Base-by-base conservation (phyloP, 2,888 invertebrate genomes). In the Protula sp. region DNA sequence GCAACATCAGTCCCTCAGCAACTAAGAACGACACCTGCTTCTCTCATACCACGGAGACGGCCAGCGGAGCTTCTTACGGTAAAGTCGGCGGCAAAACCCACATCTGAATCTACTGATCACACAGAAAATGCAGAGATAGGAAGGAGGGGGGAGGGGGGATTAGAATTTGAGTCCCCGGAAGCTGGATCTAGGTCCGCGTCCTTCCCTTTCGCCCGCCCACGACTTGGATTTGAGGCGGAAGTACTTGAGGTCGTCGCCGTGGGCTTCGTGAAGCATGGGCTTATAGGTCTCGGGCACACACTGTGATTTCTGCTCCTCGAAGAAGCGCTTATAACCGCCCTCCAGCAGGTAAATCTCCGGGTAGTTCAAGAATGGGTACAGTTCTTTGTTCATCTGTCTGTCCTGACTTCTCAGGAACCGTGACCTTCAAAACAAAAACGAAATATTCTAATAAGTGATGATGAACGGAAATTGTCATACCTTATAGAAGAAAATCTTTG, bases 321-420 rank as follows among this genome's bases (percentile, higher is more conserved):
- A 93, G 83, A 98, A 95, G 30, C 85, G 85, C 74, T 91, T 89
- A 82, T 94, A 94, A 47, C 93, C 94, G 1, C 92, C 92, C 74
- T 93, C 90, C 28, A 99, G 85, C 1, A 99, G 84, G 82, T 99
- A 99, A 1, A 94, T 84, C 81, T 98, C 98, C 0, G 97, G 97
- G 83, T 91, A 94, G 76, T 89, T 85, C 0, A 98, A 84, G 0
- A 86, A 83, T 0, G 98, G 98, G 81, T 95, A 97, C 63, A 85
- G 85, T 57, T 88, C 88, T 63, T 86, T 87, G 82, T 97, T 92
- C 48, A 86, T 83, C 22, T 87, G 87, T 0, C 98, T 86, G 82
- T 99, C 97, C 30, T 87, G 83, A 54, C 88, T 88, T 2, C 97
- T 87, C 58, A 98, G 84, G 80, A 88, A 91, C 2, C 94, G 87